Evolutionary conservation across 2,888 invertebrate genomes (phyloP).

Genomic region (Ethmia dodecea): DNA sequence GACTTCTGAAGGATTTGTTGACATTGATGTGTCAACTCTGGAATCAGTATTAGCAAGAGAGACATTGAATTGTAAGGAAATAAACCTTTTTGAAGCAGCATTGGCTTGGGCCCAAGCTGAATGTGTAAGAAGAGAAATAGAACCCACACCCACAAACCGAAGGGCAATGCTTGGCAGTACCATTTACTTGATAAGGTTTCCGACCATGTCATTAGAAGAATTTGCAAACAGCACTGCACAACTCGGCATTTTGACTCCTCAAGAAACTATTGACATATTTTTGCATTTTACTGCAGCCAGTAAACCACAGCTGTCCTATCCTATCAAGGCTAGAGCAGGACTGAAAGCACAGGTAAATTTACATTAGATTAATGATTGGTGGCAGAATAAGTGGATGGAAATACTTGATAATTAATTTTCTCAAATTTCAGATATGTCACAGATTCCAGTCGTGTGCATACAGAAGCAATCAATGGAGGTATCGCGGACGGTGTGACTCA

Average conservation of each 20-base stretch:
- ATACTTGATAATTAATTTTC: background rate
- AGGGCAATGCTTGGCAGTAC: conserved; percentile 86
- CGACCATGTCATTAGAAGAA: conserved; percentile 93
- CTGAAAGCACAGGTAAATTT: conserved; percentile 87
- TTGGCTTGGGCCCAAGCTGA: conserved; percentile 96
- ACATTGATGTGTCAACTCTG: conserved; percentile 95
- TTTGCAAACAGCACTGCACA: conserved; percentile 97
- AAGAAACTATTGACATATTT: conserved; percentile 97
- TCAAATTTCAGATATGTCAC: conserved; percentile 86
- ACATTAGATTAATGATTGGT: no score
- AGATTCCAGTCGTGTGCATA: conserved; percentile 98
- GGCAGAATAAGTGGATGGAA: background rate
- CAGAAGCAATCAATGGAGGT: conserved; percentile 98
- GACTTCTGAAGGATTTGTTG: conserved; percentile 96
- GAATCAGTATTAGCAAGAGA: conserved; percentile 94
- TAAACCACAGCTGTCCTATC: conserved; percentile 90
- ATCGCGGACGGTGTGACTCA: conserved; percentile 96
- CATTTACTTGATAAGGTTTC: conserved; percentile 92
- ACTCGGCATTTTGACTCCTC: conserved; percentile 92
- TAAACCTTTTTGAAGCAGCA: conserved; percentile 93
- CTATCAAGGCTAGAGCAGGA: conserved; percentile 89
- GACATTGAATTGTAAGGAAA: conserved; percentile 96
- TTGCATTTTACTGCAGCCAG: conserved; percentile 94
- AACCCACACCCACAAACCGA: conserved; percentile 88
- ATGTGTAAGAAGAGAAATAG: conserved; percentile 89